Conservation (phyloP, 2,888 invertebrate species). For the Brenthis hecate region DNA sequence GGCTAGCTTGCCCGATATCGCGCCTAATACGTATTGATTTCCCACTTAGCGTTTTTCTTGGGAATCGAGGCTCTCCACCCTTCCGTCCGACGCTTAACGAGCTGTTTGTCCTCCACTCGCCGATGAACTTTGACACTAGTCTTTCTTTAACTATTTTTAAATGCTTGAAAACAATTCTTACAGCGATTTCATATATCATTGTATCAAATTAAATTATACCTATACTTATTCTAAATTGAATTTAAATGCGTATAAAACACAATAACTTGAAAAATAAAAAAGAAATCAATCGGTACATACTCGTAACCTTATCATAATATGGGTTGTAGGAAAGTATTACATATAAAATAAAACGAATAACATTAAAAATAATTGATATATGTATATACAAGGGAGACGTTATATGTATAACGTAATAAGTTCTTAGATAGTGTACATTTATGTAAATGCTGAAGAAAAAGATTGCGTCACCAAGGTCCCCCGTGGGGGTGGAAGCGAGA, state of each 20-base stretch:
- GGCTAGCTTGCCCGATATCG: conserved; percentile 78
- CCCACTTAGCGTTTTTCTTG: conserved; percentile 82
- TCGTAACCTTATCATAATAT: no score
- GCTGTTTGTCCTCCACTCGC: conserved; percentile 79
- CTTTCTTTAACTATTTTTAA: conserved; percentile 6
- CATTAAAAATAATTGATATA: conserved; percentile 22
- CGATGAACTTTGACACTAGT: conserved; percentile 47
- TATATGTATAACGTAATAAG: conserved; percentile 48
- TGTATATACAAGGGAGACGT: conserved; percentile 32
- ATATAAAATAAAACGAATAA: conserved; percentile 3
- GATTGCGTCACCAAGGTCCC: conserved; percentile 82
- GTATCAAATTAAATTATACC: no score
- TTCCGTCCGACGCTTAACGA: conserved; percentile 78
- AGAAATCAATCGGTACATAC: neutral
- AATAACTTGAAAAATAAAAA: no score
- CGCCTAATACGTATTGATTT: conserved; percentile 83
- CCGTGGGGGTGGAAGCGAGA: conserved; percentile 75
- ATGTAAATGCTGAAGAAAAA: conserved; percentile 78
- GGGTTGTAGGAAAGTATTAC: neutral
- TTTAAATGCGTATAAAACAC: no score
- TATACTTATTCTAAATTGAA: no score
- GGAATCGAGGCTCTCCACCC: conserved; percentile 78
- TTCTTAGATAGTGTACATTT: conserved; percentile 66
- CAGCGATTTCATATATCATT: no score
- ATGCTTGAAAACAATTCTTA: neutral